Conservation (phyloP, 2,113 vertebrate species). For the Perognathus longimembris region DNA sequence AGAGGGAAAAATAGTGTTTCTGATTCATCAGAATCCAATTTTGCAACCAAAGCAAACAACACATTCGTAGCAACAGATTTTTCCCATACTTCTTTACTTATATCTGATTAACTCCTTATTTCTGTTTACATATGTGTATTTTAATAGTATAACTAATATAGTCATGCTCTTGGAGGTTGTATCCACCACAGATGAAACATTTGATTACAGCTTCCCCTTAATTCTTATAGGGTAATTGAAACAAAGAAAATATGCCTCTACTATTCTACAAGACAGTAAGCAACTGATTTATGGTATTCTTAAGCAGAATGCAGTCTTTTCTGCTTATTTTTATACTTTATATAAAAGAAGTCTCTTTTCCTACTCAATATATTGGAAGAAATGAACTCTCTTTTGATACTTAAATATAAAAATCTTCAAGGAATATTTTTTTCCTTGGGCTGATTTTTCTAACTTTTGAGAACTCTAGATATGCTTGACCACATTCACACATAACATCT, state of each 20-base stretch:
- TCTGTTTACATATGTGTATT: not conserved
- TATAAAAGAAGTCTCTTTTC: conserved; percentile 14
- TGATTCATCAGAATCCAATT: conserved; percentile 90
- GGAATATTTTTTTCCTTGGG: not conserved
- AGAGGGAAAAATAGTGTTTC: conserved; percentile 86
- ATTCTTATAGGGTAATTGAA: conserved; percentile 40
- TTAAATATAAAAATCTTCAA: conserved; percentile 10
- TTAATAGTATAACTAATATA: not conserved
- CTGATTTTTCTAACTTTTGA: conserved; percentile 31
- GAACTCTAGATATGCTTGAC: conserved; percentile 28
- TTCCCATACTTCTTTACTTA: conserved; percentile 2
- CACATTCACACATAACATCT: conserved; percentile 44
- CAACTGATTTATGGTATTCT: conserved; percentile 19
- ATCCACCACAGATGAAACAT: conserved; percentile 3
- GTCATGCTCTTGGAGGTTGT: not conserved
- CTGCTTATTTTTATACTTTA: not conserved
- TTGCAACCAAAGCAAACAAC: conserved; percentile 77
- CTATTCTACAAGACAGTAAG: not conserved
- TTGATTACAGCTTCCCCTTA: not conserved
- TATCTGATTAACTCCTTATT: not conserved
- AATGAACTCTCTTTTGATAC: not conserved
- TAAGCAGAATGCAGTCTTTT: not conserved
- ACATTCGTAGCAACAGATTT: conserved; percentile 81
- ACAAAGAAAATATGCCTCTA: conserved; percentile 42
- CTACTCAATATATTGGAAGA: not conserved